These are phyloP conservation scores for Polymixis flavicincta DNA, from an alignment of 2,888 invertebrate genomes.

Conservation along the genomic window DNA sequence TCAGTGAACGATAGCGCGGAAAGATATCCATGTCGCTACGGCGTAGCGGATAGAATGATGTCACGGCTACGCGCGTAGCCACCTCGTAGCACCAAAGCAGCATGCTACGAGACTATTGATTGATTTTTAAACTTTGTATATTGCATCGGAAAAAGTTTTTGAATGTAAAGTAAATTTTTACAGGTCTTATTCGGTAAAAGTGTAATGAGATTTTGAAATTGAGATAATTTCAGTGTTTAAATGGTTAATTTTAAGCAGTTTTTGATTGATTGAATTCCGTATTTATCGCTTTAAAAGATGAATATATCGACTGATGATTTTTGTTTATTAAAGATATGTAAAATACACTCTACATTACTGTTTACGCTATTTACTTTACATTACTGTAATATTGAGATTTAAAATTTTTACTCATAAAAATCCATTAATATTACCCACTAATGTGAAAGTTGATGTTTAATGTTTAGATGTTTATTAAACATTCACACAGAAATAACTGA, in stretches of 20 bases:
- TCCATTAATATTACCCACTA: no score
- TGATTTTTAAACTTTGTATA: not conserved
- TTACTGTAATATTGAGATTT: no score
- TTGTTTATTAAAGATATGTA: not conserved
- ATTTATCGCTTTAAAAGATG: not conserved
- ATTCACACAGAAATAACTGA: no score
- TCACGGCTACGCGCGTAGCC: conserved; percentile 32
- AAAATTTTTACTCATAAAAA: not conserved
- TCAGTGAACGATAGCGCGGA: not conserved
- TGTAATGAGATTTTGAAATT: not conserved
- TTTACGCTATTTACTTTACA: no score
- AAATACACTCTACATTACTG: not conserved
- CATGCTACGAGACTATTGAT: conserved; percentile 2
- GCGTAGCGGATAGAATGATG: conserved; percentile 26
- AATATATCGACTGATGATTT: not conserved
- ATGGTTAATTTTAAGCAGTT: not conserved
- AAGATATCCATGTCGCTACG: conserved; percentile 23
- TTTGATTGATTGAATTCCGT: not conserved
- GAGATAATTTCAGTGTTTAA: not conserved
- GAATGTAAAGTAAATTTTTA: no score
- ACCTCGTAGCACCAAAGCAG: conserved; percentile 13
- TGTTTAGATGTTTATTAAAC: no score
- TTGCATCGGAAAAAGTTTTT: no score
- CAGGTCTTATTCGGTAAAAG: not conserved
- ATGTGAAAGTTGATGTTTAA: no score